These are phyloP conservation scores for Salvator merianae DNA, from an alignment of 2,113 vertebrate genomes.

Conservation along the genomic window DNA sequence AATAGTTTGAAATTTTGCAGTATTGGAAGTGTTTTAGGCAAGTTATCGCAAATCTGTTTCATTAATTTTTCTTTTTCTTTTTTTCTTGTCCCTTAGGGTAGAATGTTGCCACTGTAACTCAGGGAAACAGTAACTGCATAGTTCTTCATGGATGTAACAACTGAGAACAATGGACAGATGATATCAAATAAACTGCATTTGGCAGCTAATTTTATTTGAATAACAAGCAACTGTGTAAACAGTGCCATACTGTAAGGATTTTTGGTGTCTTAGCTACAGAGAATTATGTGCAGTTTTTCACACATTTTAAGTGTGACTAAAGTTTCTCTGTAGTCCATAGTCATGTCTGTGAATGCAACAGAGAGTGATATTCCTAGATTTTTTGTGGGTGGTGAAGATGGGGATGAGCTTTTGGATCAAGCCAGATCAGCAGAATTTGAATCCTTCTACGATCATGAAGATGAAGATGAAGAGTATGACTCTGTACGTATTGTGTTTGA, in stretches of 20 bases:
- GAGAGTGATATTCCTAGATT: slow-evolving; percentile 81
- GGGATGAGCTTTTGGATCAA: slow-evolving; percentile 80
- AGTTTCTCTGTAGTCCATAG: slow-evolving; percentile 54
- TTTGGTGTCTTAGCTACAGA: background rate
- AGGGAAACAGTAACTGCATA: slow-evolving; percentile 41
- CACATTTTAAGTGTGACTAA: slow-evolving; percentile 18
- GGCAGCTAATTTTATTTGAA: slow-evolving; percentile 54
- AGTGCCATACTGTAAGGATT: slow-evolving; percentile 43
- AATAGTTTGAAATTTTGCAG: slow-evolving; percentile 11
- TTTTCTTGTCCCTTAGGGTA: slow-evolving; percentile 53
- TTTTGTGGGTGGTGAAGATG: slow-evolving; percentile 86
- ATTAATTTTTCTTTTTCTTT: slow-evolving; percentile 6
- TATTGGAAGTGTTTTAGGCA: background rate
- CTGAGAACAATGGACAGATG: slow-evolving; percentile 58
- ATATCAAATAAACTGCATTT: slow-evolving; percentile 59
- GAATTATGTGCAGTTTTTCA: slow-evolving; percentile 56
- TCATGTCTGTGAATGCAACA: slow-evolving; percentile 75
- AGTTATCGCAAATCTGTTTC: slow-evolving; percentile 6
- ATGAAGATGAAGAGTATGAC: slow-evolving; percentile 88
- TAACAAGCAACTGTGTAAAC: slow-evolving; percentile 36
- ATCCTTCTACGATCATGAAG: slow-evolving; percentile 84
- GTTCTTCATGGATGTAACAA: slow-evolving; percentile 42
- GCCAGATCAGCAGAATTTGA: slow-evolving; percentile 75
- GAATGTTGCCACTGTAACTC: slow-evolving; percentile 41
- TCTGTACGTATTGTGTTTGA: slow-evolving; percentile 76